Base-by-base conservation (phyloP, 2,888 invertebrate genomes). In the Cynaeus angustus region DNA sequence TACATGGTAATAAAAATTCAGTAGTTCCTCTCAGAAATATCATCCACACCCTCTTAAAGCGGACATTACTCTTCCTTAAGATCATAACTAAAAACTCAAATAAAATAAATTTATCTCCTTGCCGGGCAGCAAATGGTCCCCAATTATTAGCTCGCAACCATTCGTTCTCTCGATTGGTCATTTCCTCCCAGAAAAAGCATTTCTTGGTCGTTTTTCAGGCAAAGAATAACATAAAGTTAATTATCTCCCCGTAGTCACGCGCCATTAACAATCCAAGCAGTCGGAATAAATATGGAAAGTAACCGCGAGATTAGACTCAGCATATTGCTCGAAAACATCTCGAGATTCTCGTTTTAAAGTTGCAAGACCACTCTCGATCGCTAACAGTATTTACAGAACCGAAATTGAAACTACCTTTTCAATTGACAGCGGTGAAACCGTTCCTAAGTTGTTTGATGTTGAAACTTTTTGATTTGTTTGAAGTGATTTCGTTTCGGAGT, bases 351-450 rank as follows among this genome's bases (percentile, higher is more conserved):
- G 45, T 16, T 50, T 62, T 62, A 62, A 62, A 62, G 33, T 62
- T 38, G 38, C 50, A 28, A 21, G 28, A 21, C 38, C 37, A 26
- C 33, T 10, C 21, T 21, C 26, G 30, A 21, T 46, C 50, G 33
- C 53, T 52, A 64, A 64, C 43, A 21, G 64, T 64, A 53, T 64
- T 64, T 64, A 43, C 64, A 12, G 64, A 53, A 14, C 16, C 38
- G 64, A 64, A 64, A 64, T 64, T 53, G 64, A 64, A 64, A 64
- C 64, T 45, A 53, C 64, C 64, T 53, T 64, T 52, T 38, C 48
- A 53, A 61, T 61, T 50, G 61, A 38, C 50, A 50, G 45, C 37
- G 59, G 41, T 43, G 43, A 43, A 56, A 56, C 43, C 56, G 43
- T 28, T 38, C 8, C 46, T 46, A 59, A 61, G 14, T 48, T 61